Base-by-base conservation (phyloP, 2,113 vertebrate species). In the Campylomormyrus tamandua region DNA sequence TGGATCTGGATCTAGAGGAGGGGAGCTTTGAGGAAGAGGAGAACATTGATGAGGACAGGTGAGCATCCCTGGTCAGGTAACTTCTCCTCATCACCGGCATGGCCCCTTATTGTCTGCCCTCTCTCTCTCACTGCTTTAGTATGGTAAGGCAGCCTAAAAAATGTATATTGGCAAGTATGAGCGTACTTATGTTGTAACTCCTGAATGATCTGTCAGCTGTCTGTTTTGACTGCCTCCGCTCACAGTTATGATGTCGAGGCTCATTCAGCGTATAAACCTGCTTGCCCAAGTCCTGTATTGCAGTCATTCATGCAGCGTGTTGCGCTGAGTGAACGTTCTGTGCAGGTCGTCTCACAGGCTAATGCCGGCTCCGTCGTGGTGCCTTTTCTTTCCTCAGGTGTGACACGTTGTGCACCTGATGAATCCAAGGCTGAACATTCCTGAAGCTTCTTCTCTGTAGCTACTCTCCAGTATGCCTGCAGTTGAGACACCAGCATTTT, bases 21-120 rank as follows among this genome's bases (percentile, higher is more conserved):
- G 89, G 91, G 70, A 91, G 91, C 90, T 93, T 87, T 91, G 91
- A 92, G 48, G 92, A 87, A 91, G 74, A 92, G 84, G 92, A 91
- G 49, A 92, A 92, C 89, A 91, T 92, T 88, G 93, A 93, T 87
- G 92, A 93, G 45, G 92, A 91, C 58, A 92, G 92, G 93, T 92
- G 89, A 92, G 91, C 80, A 19, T 35, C 21, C 56, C 53, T 11
- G 53, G 3, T 35, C 27, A 42, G 53, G 50, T 17, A 46, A 17
- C 21, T 11, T 70, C 1, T 19, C 10, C 35, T 17, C 11, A 17
- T 13, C 27, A 15, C 3, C 27, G 5, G 10, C 27, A 15, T 2
- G 66, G 27, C 56, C 2, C 8, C 24, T 1, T 10, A 27, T 24
- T 0, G 7, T 2, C 5, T 58, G n/a, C n/a, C 7, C 8, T 27